Conservation (phyloP, 2,113 vertebrate species). For the Albula goreensis region DNA sequence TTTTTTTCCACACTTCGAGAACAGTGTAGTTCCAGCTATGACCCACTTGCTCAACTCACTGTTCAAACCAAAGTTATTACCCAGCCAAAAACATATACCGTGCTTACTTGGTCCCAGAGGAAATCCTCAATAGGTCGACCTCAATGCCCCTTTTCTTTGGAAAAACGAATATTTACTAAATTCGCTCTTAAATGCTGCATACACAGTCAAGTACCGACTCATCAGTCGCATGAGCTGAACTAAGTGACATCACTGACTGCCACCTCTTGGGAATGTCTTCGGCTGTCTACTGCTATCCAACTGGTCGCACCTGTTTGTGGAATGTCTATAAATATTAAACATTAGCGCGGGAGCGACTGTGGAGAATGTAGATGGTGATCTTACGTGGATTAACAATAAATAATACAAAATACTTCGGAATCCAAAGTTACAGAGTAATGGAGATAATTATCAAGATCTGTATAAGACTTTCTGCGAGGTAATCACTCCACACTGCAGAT, state of each 20-base stretch:
- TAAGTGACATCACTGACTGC: not conserved
- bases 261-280: not conserved
- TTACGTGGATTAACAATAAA: no score
- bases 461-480: no score
- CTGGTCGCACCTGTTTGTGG: not conserved
- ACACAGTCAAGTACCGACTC: not conserved
- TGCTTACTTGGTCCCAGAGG: not conserved
- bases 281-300: not conserved
- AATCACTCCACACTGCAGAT: not conserved
- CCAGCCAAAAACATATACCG: not conserved
- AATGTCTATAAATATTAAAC: not conserved
- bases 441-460: no score
- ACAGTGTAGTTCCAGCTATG: no score
- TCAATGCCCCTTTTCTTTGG: not conserved
- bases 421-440: no score
- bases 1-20: no score
- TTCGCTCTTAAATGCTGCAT: not conserved
- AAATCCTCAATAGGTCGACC: not conserved
- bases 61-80: not conserved
- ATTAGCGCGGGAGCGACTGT: not conserved
- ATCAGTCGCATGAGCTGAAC: not conserved
- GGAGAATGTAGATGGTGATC: no score
- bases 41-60: not conserved
- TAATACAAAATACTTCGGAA: no score
- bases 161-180: no score